These are phyloP conservation scores for Nyctibius grandis DNA, from an alignment of 2,797 vertebrate genomes.

Conservation along the genomic window DNA sequence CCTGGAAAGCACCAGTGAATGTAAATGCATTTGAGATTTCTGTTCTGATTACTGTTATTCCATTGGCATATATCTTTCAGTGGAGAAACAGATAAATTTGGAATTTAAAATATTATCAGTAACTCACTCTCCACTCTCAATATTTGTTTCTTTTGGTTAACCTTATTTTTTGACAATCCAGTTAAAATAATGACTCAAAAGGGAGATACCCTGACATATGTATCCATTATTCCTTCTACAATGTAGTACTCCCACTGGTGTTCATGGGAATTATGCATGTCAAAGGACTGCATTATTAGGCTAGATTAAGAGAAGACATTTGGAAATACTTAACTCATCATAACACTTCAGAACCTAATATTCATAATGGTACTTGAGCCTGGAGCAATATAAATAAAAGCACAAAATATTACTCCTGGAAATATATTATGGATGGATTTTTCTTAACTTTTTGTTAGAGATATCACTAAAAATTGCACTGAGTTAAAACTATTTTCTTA, in stretches of 20 bases:
- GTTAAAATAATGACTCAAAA: slow-evolving; percentile 7
- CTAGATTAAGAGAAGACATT: neutral
- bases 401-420: neutral
- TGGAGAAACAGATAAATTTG: neutral
- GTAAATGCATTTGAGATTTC: neutral
- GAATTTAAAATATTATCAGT: neutral
- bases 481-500: neutral
- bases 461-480: neutral
- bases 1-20: neutral
- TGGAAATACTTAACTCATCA: slow-evolving; percentile 10
- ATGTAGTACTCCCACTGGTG: neutral
- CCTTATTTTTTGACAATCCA: neutral
- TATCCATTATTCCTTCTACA: neutral
- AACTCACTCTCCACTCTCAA: neutral
- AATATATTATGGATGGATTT: neutral
- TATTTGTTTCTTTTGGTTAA: neutral
- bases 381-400: neutral
- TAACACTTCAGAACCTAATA: neutral
- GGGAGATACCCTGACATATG: neutral
- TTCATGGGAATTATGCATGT: neutral
- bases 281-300: neutral
- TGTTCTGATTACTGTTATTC: neutral
- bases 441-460: neutral
- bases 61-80: neutral
- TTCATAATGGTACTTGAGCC: neutral